Evolutionary conservation across 2,113 vertebrate species (phyloP).

Genomic region (Oceanodroma tethys): DNA sequence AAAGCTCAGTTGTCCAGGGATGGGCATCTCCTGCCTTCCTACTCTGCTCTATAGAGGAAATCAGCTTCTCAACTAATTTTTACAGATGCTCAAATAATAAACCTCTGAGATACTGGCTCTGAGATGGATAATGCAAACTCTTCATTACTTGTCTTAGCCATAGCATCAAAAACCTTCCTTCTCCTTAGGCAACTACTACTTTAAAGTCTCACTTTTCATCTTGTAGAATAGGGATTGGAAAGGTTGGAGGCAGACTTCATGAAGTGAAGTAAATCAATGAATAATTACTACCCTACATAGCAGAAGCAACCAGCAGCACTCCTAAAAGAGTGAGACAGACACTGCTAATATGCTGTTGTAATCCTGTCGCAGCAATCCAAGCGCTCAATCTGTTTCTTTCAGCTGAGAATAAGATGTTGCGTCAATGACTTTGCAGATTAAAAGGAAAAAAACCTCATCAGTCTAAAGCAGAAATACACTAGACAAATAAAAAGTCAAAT

Average conservation of each 20-base stretch:
- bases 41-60: neutral
- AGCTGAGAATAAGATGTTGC: neutral
- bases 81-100: neutral
- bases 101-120: neutral
- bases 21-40: neutral
- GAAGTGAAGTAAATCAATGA: conserved; percentile 10
- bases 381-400: neutral
- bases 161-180: neutral
- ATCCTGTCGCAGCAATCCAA: neutral
- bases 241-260: neutral
- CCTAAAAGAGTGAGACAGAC: neutral
- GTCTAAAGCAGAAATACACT: neutral
- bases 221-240: neutral
- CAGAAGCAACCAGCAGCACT: neutral
- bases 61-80: neutral
- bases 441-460: neutral
- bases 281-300: neutral
- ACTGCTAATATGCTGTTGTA: neutral
- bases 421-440: neutral
- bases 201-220: neutral
- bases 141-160: neutral
- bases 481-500: neutral
- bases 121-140: neutral
- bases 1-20: neutral
- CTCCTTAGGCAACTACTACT: neutral